phyloP scores from a whole-genome alignment of 2,113 vertebrate genomes.

The Perca schrenkii region DNA sequence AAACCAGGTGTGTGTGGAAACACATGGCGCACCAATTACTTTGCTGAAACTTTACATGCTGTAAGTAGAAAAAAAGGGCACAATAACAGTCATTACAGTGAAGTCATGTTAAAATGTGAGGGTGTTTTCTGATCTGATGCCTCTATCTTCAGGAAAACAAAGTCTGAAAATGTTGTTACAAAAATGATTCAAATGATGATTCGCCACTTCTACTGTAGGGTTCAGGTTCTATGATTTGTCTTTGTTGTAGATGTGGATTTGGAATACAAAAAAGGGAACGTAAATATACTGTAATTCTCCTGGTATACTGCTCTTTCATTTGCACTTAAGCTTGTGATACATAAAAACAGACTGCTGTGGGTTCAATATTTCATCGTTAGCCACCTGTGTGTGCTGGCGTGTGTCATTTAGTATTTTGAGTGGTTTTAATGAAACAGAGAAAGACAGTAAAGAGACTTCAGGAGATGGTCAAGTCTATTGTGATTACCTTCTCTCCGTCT shows the following conservation, averaged over 20 bases:
- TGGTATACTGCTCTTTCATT: background rate
- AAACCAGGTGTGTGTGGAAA: background rate
- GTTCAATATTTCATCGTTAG: background rate
- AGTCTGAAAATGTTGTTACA: background rate
- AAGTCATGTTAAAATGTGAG: background rate
- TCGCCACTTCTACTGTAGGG: background rate
- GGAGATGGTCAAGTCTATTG: constrained; percentile 5
- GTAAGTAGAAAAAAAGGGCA: background rate
- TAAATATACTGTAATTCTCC: background rate
- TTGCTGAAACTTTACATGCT: background rate
- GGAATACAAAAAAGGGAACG: background rate
- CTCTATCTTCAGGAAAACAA: background rate
- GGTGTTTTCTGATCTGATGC: background rate
- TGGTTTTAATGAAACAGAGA: background rate
- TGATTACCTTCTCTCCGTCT: constrained; percentile 14
- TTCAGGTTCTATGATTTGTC: background rate
- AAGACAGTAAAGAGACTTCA: background rate
- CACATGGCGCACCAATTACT: background rate
- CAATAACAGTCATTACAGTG: too few species aligned
- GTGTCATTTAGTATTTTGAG: background rate
- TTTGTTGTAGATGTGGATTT: background rate
- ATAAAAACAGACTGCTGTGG: background rate
- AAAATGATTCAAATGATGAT: background rate
- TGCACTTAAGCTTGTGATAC: background rate
- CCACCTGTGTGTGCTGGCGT: background rate